Conservation (phyloP, 2,888 invertebrate genomes). For the Leistus spinibarbis region DNA sequence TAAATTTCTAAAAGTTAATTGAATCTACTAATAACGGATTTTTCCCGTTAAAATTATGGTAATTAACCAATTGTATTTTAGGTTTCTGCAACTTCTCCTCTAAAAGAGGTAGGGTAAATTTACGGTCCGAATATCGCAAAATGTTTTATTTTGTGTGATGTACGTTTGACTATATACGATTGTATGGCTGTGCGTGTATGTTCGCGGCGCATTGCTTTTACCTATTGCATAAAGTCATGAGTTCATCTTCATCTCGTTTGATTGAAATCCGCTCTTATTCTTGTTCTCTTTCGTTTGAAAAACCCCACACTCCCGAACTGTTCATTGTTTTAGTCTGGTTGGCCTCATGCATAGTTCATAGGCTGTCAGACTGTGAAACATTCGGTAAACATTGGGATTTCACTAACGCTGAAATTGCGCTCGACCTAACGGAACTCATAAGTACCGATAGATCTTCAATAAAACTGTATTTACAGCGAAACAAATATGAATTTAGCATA, state of each 20-base stretch:
- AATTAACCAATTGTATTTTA: too few species aligned
- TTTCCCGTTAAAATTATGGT: too few species aligned
- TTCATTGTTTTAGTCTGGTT: slow-evolving; percentile 56
- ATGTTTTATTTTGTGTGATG: too few species aligned
- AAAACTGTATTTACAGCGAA: too few species aligned
- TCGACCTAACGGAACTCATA: too few species aligned
- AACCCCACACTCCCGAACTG: slow-evolving; percentile 53
- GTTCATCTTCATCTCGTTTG: slow-evolving; percentile 60
- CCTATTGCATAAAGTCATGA: slow-evolving; percentile 60
- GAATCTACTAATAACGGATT: too few species aligned
- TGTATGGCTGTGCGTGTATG: not conserved
- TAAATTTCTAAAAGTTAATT: too few species aligned
- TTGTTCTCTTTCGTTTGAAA: slow-evolving; percentile 56
- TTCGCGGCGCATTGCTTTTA: slow-evolving; percentile 46
- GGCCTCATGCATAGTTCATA: slow-evolving; percentile 59
- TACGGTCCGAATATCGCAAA: too few species aligned
- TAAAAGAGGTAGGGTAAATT: too few species aligned
- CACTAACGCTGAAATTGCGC: not conserved
- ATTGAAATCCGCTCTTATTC: slow-evolving; percentile 61
- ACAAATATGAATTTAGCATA: too few species aligned
- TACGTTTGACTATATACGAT: not conserved
- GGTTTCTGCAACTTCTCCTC: too few species aligned
- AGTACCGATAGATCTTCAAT: too few species aligned
- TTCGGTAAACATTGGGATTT: slow-evolving; percentile 24
- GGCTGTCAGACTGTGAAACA: slow-evolving; percentile 44